These are phyloP conservation scores for Merops nubicus DNA, from an alignment of 2,113 vertebrate genomes.

Conservation along the genomic window DNA sequence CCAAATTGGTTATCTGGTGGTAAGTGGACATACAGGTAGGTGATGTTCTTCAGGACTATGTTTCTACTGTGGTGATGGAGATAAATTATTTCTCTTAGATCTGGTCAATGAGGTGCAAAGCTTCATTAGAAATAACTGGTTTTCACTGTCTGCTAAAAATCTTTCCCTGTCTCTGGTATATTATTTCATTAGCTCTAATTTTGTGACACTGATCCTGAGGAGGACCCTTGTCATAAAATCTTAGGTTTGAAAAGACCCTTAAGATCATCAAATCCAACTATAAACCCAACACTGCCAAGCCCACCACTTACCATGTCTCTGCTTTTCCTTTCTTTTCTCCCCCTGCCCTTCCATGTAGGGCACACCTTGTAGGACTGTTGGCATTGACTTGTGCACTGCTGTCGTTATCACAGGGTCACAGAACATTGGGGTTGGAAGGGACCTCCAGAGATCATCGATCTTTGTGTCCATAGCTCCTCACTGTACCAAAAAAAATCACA, in stretches of 20 bases:
- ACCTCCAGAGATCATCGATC: no score
- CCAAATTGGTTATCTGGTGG: background rate
- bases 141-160: background rate
- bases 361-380: background rate
- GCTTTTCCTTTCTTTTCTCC: background rate
- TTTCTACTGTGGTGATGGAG: background rate
- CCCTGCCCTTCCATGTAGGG: accelerated
- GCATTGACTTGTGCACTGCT: background rate
- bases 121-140: background rate
- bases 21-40: background rate
- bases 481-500: no score
- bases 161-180: background rate
- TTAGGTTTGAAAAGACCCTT: background rate
- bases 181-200: background rate
- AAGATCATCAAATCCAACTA: background rate
- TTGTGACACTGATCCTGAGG: background rate
- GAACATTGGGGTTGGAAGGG: no score
- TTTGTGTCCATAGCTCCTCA: no score
- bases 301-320: background rate
- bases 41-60: background rate
- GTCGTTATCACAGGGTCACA: accelerated
- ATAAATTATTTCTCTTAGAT: background rate
- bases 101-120: background rate
- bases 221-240: background rate
- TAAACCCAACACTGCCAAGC: background rate